phyloP scores from a whole-genome alignment of 2,797 vertebrate species.

The Rhodeus uyekii region DNA sequence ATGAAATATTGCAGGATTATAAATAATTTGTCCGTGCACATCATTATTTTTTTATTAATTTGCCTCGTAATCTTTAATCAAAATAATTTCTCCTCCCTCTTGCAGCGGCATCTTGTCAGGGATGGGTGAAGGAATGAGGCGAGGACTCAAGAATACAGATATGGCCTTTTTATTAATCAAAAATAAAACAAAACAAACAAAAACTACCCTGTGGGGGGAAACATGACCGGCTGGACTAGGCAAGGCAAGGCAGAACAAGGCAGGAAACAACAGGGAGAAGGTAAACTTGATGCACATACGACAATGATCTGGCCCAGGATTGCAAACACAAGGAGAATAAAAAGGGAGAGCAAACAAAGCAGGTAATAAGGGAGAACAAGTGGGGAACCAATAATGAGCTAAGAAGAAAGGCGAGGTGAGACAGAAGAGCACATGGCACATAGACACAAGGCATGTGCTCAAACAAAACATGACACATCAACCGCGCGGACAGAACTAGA shows the following conservation, averaged over 20 bases:
- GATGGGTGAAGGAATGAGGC: constrained; percentile 5
- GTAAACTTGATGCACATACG: neutral
- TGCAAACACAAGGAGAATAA: neutral
- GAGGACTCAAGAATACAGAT: constrained; percentile 1
- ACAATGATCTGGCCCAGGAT: neutral
- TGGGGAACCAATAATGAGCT: neutral
- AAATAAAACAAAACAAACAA: neutral
- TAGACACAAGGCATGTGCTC: neutral
- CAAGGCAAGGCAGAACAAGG: neutral
- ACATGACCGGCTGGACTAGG: neutral
- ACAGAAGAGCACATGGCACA: neutral
- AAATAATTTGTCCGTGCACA: neutral
- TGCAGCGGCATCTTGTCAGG: neutral
- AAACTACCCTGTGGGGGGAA: neutral
- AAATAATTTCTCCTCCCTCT: neutral
- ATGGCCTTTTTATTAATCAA: neutral
- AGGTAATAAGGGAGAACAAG: neutral
- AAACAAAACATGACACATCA: no score
- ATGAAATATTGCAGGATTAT: neutral
- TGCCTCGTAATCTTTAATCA: neutral
- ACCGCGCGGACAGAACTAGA: no score
- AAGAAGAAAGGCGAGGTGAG: neutral
- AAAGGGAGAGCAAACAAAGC: neutral
- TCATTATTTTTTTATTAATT: neutral
- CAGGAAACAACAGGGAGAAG: neutral